phyloP scores from a whole-genome alignment of 1,140 invertebrate genomes.

The Eulimnadia texana region DNA sequence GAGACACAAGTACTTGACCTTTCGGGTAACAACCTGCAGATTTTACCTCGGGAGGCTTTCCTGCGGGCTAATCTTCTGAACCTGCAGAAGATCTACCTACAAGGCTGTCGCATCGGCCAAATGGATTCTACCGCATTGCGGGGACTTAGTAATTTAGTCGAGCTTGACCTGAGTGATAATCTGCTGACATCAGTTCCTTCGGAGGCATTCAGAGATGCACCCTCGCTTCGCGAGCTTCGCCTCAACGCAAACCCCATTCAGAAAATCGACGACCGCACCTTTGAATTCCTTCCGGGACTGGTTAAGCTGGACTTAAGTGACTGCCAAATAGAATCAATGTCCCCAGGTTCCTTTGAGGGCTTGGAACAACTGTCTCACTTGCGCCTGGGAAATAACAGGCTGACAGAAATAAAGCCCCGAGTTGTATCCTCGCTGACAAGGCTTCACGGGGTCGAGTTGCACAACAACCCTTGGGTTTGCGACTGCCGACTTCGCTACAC shows the following conservation, averaged over 20 bases:
- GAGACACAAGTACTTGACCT: slow-evolving; percentile 80
- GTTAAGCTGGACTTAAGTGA: slow-evolving; percentile 71
- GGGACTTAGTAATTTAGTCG: slow-evolving; percentile 71
- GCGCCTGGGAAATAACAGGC: slow-evolving; percentile 62
- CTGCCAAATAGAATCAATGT: slow-evolving; percentile 59
- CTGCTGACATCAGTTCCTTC: slow-evolving; percentile 58
- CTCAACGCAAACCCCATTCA: slow-evolving; percentile 65
- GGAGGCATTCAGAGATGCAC: slow-evolving; percentile 55
- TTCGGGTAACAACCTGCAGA: slow-evolving; percentile 69
- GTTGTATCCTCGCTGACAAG: slow-evolving; percentile 27
- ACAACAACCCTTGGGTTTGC: slow-evolving; percentile 83
- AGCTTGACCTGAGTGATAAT: slow-evolving; percentile 73
- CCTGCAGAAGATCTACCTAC: slow-evolving; percentile 67
- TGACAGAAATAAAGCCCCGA: slow-evolving; percentile 42
- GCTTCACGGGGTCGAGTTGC: slow-evolving; percentile 66
- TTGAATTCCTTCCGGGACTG: slow-evolving; percentile 52
- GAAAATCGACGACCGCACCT: slow-evolving; percentile 57
- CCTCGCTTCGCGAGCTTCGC: slow-evolving; percentile 57
- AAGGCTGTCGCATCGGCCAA: slow-evolving; percentile 61
- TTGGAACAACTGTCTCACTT: slow-evolving; percentile 60
- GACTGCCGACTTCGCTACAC: slow-evolving; percentile 68
- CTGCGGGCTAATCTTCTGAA: slow-evolving; percentile 60
- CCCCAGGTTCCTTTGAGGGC: slow-evolving; percentile 58
- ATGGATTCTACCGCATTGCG: slow-evolving; percentile 63
- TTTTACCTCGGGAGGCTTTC: slow-evolving; percentile 64